A percentile compares a stretch with the other conserved stretches of the same genome.
phyloP scores from a whole-genome alignment of 2,888 invertebrate genomes.

The Erebia aethiops region DNA sequence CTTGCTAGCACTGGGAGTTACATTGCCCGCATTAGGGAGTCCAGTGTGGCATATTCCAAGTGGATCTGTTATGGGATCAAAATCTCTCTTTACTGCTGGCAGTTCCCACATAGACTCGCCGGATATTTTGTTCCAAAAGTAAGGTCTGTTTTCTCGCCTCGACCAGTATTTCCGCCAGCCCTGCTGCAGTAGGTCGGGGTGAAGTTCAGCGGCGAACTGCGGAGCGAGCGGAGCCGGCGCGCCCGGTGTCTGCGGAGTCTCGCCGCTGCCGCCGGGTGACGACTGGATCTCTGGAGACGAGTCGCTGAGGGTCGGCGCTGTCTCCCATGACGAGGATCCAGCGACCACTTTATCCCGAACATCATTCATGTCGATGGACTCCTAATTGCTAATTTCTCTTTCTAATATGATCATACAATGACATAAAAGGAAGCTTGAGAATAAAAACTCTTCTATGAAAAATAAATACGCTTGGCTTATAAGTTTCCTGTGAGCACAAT shows the following conservation, averaged over 20 bases:
- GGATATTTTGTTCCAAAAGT: slow-evolving; percentile 97
- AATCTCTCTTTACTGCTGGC: slow-evolving; percentile 91
- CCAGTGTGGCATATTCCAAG: slow-evolving; percentile 88
- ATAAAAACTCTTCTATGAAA: slow-evolving; percentile 1
- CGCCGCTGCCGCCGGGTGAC: slow-evolving; percentile 71
- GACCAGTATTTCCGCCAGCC: slow-evolving; percentile 99
- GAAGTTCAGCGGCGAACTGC: slow-evolving; percentile 74
- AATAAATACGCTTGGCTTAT: slow-evolving; percentile 46
- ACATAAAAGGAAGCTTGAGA: slow-evolving; percentile 4
- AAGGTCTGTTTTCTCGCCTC: slow-evolving; percentile 95
- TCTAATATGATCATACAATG: slow-evolving; percentile 29
- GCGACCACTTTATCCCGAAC: slow-evolving; percentile 79
- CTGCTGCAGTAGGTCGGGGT: slow-evolving; percentile 85
- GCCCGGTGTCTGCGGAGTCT: slow-evolving; percentile 83
- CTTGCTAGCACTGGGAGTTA: slow-evolving; percentile 85
- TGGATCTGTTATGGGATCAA: slow-evolving; percentile 96
- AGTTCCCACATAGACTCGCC: slow-evolving; percentile 99
- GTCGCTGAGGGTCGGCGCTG: slow-evolving; percentile 64
- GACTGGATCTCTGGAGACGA: slow-evolving; percentile 75
- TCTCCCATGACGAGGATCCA: slow-evolving; percentile 77
- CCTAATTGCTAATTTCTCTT: slow-evolving; percentile 14
- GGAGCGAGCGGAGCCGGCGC: slow-evolving; percentile 80
- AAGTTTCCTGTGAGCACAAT: slow-evolving; percentile 63
- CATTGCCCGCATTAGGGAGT: slow-evolving; percentile 71
- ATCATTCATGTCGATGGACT: slow-evolving; percentile 74